A percentile compares a stretch with the other conserved stretches of the same genome.
These are phyloP conservation scores for Meleagris gallopavo DNA, from an alignment of 2,113 vertebrate species.

Conservation along the genomic window DNA sequence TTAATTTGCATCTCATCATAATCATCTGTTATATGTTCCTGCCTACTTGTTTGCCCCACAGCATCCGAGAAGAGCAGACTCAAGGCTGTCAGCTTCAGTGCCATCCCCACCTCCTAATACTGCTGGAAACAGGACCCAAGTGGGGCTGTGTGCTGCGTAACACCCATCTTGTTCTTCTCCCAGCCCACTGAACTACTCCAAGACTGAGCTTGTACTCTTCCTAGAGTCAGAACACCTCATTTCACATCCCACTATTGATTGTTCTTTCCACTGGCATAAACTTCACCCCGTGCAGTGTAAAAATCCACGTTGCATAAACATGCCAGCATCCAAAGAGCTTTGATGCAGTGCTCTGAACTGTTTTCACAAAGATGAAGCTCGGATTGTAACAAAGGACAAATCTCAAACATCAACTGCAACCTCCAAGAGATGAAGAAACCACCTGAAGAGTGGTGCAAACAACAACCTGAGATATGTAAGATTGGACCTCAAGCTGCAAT, in stretches of 20 bases:
- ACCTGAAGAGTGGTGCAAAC: neutral
- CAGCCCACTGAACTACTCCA: fast-evolving
- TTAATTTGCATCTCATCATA: neutral
- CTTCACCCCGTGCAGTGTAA: fast-evolving
- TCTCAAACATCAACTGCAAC: neutral
- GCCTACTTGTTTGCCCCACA: fast-evolving
- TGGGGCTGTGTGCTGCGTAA: fast-evolving
- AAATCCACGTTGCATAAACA: fast-evolving
- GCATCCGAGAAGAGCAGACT: neutral
- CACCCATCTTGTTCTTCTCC: fast-evolving
- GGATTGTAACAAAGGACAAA: fast-evolving
- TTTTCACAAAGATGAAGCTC: no score
- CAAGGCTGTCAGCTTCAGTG: neutral
- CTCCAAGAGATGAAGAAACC: neutral
- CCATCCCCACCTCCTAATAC: neutral
- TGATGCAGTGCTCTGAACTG: fast-evolving
- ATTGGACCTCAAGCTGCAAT: neutral
- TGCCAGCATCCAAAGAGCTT: fast-evolving
- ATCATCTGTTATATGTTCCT: fast-evolving
- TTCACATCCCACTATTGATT: fast-evolving
- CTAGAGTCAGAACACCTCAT: fast-evolving
- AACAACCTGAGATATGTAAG: no score
- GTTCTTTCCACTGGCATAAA: fast-evolving
- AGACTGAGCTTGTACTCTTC: fast-evolving
- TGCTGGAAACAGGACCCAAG: neutral